Base-by-base conservation (phyloP, 2,888 invertebrate species). In the Torymus tubicola region DNA sequence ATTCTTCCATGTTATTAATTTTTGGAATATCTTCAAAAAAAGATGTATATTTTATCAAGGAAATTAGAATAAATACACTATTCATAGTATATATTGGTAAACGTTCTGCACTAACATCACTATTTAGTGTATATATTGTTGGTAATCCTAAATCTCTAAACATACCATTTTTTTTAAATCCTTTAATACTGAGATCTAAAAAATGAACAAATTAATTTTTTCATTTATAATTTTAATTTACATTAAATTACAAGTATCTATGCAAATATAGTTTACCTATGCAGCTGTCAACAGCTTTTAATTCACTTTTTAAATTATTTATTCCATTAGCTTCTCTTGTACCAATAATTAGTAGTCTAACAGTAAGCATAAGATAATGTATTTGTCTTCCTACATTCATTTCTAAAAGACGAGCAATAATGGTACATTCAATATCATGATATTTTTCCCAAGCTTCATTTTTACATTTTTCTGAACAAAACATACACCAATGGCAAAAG, bases 401-500 rank as follows among this genome's bases (percentile, higher is more conserved):
- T 42, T 42, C 42, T 42, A 42, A 42, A 42, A 42, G 31, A 0
- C n/a, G 64, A 13, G 31, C 64, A n/a, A 50, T 42, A 16, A 64
- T 14, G 5, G 0, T 0, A 2, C 97, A 98, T 92, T 98, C 97
- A 82, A 94, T 92, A 82, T 92, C 91, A 89, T 98, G 98, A 89
- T 95, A 96, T 16, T 92, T 92, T 60, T 92, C 89, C 92, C 93
- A 94, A 2, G 96, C 95, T 0, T 90, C 90, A 1, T 92, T 88
- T 83, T 91, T 92, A 87, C 97, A 97, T 64, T 91, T 89, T 70
- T 92, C 91, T 86, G 94, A 93, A 85, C 96, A 96, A 87, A 94
- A 96, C 84, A 94, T 89, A 18, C 93, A 93, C 91, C 93, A 92
- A 52, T 93, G 92, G 87, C 96, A 96, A 74, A 87, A 85, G 2